Conservation (phyloP, 2,113 vertebrate genomes). For the Equus przewalskii region DNA sequence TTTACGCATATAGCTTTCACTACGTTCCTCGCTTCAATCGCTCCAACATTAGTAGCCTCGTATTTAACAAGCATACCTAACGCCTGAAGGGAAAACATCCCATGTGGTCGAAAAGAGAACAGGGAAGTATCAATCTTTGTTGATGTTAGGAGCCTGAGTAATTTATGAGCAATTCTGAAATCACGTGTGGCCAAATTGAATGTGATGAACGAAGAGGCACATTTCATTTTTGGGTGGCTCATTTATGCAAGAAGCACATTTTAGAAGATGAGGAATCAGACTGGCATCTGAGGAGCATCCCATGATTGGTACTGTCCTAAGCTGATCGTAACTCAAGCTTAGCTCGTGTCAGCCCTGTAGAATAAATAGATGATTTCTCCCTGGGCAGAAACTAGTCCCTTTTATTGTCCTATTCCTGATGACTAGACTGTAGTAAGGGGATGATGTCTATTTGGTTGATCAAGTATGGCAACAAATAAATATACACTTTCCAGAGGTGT, state of each 20-base stretch:
- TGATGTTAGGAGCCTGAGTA: neutral
- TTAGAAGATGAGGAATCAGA: neutral
- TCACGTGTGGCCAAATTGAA: neutral
- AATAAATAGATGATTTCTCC: neutral
- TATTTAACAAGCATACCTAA: neutral
- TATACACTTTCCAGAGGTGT: neutral
- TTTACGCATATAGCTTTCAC: neutral
- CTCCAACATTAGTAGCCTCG: neutral
- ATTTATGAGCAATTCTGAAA: neutral
- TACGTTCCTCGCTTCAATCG: neutral
- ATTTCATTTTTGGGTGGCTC: neutral
- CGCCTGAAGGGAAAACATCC: neutral
- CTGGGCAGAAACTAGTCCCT: neutral
- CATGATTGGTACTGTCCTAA: neutral
- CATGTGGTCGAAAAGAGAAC: neutral
- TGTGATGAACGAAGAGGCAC: neutral
- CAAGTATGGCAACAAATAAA: neutral
- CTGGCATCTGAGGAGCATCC: neutral
- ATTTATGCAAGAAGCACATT: neutral
- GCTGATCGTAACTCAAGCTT: neutral
- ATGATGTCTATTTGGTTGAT: neutral
- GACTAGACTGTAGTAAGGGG: neutral
- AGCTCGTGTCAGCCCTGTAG: neutral
- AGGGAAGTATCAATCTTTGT: neutral
- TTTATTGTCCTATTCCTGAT: neutral